These are phyloP conservation scores for Taeniopygia guttata DNA, from an alignment of 2,797 vertebrate species.

Conservation along the genomic window DNA sequence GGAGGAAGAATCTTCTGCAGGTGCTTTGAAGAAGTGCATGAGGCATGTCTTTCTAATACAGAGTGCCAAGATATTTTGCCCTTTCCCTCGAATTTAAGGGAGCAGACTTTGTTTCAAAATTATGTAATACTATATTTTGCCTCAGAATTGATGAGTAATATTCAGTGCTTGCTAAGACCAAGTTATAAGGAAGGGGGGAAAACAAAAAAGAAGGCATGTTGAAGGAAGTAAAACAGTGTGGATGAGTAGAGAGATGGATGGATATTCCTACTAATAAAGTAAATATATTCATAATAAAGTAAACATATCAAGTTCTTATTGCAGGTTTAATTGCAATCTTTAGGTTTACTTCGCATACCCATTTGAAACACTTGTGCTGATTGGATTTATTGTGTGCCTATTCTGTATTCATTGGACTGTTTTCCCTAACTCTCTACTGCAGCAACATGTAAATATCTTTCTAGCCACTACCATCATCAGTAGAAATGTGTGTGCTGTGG, in stretches of 20 bases:
- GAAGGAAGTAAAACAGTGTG: not conserved
- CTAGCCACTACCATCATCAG: not conserved
- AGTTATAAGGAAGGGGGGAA: not conserved
- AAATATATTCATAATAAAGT: not conserved
- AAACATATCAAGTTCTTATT: not conserved
- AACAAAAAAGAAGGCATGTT: accelerated
- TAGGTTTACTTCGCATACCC: not conserved
- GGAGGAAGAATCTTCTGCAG: not conserved
- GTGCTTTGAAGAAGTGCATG: not conserved
- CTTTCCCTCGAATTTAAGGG: not conserved
- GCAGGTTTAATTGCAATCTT: not conserved
- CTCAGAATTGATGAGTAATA: not conserved
- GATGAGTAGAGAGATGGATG: not conserved
- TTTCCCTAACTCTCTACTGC: not conserved
- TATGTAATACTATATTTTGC: not conserved
- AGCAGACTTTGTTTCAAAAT: not conserved
- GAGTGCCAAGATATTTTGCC: not conserved
- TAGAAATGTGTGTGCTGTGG: not conserved
- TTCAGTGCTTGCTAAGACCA: not conserved
- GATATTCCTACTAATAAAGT: not conserved
- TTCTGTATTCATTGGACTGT: not conserved
- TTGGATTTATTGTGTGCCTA: not conserved
- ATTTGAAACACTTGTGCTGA: not conserved
- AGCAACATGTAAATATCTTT: not conserved
- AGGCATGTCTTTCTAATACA: not conserved